Evolutionary conservation across 2,113 vertebrate species (phyloP).

Genomic region (Puntigrus tetrazona): DNA sequence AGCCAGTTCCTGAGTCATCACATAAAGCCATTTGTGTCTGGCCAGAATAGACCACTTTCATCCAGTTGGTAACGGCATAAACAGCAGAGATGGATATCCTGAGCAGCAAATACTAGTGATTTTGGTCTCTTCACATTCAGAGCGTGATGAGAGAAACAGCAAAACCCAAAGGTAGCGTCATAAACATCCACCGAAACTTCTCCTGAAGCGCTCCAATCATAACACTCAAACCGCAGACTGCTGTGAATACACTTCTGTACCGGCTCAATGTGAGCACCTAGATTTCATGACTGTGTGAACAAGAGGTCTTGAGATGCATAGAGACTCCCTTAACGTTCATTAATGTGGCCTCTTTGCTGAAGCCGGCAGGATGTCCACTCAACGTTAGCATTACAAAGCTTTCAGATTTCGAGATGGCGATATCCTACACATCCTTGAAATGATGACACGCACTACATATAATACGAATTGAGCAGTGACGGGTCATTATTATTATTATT

Average conservation of each 20-base stretch:
- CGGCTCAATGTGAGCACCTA: neutral
- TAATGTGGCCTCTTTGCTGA: constrained; percentile 5
- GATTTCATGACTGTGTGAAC: neutral
- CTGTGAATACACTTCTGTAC: neutral
- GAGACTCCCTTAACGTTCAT: constrained; percentile 8
- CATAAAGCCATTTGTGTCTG: neutral
- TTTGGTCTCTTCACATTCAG: neutral
- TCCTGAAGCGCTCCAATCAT: constrained; percentile 13
- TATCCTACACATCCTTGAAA: neutral
- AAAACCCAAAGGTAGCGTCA: constrained; percentile 6
- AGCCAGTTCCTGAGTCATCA: neutral
- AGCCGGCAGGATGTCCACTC: neutral
- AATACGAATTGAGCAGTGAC: neutral
- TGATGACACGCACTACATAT: neutral
- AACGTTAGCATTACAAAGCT: neutral
- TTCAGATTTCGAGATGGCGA: neutral
- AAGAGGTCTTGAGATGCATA: neutral
- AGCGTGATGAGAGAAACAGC: constrained; percentile 41
- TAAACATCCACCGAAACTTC: constrained; percentile 2
- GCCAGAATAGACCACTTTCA: constrained; percentile 2
- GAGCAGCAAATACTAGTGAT: neutral
- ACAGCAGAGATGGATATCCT: constrained; percentile 12
- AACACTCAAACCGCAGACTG: constrained; percentile 38
- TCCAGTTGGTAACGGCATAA: constrained; percentile 1
- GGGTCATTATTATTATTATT: neutral